phyloP scores from a whole-genome alignment of 2,113 vertebrate species.

The Cyprinodon brontotheroides region DNA sequence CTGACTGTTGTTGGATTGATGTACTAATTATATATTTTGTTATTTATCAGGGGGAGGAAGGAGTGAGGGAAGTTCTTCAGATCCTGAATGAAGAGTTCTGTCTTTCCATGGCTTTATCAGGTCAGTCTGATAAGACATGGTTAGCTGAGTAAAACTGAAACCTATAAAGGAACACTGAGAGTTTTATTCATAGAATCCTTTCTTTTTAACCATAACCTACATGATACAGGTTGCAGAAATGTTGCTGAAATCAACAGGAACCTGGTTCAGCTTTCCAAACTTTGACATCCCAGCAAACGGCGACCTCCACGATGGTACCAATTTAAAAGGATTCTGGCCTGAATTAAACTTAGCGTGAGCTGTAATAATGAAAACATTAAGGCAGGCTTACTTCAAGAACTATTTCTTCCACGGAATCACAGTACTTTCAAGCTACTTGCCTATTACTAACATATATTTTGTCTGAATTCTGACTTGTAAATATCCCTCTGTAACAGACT shows the following conservation, averaged over 20 bases:
- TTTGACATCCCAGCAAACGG: conserved; percentile 66
- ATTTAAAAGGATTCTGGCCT: conserved; percentile 1
- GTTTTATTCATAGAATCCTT: neutral
- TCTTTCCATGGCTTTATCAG: conserved; percentile 88
- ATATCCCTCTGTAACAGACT: conserved; percentile 11
- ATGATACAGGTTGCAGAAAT: conserved; percentile 81
- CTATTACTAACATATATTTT: neutral
- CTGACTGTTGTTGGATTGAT: no score
- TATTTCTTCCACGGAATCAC: neutral
- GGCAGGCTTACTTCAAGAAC: neutral
- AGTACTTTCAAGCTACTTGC: neutral
- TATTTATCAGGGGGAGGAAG: conserved; percentile 86
- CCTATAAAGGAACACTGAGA: no score
- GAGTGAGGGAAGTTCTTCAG: conserved; percentile 86
- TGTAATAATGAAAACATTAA: neutral
- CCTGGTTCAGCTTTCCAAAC: conserved; percentile 82
- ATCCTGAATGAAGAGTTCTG: conserved; percentile 90
- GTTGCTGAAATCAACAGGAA: conserved; percentile 84
- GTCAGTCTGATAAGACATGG: conserved; percentile 68
- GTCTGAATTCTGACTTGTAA: neutral
- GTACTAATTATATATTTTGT: neutral
- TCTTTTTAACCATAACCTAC: neutral
- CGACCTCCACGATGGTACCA: neutral
- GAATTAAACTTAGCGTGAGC: conserved; percentile 1
- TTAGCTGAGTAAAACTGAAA: neutral